These are phyloP conservation scores for Notarius lentiginosus DNA, from an alignment of 2,113 vertebrate species.

Conservation along the genomic window DNA sequence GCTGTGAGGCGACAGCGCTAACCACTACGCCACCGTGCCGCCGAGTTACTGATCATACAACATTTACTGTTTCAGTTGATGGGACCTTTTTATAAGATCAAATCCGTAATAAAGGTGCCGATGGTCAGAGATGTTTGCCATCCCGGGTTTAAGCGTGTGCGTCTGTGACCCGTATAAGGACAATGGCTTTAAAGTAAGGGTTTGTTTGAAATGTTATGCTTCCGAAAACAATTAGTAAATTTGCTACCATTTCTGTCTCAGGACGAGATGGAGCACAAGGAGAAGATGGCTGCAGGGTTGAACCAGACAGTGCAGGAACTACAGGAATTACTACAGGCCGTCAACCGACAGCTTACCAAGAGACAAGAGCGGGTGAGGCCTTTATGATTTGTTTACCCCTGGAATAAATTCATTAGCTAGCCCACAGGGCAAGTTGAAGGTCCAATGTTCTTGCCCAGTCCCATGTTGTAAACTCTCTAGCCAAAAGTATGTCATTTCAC, in stretches of 20 bases:
- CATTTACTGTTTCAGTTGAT: background rate
- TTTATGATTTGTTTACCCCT: background rate
- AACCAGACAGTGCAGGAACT: conserved; percentile 87
- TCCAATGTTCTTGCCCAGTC: background rate
- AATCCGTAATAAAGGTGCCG: background rate
- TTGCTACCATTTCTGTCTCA: conserved; percentile 54
- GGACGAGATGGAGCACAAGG: conserved; percentile 83
- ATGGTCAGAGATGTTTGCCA: background rate
- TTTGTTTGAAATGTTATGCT: background rate
- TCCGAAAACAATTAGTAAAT: background rate
- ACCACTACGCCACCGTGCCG: too few species aligned
- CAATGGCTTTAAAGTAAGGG: background rate
- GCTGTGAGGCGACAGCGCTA: too few species aligned
- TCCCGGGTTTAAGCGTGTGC: background rate
- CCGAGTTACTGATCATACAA: background rate
- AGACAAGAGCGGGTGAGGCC: conserved; percentile 67
- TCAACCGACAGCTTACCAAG: conserved; percentile 86
- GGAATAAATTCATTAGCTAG: background rate
- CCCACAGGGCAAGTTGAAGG: background rate
- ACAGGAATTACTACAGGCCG: conserved; percentile 84
- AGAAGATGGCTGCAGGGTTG: conserved; percentile 81
- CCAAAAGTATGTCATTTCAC: background rate
- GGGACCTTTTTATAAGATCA: background rate
- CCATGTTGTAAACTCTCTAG: background rate
- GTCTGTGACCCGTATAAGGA: background rate